Conservation (phyloP, 2,888 invertebrate species). For the Drosophila tanythrix region DNA sequence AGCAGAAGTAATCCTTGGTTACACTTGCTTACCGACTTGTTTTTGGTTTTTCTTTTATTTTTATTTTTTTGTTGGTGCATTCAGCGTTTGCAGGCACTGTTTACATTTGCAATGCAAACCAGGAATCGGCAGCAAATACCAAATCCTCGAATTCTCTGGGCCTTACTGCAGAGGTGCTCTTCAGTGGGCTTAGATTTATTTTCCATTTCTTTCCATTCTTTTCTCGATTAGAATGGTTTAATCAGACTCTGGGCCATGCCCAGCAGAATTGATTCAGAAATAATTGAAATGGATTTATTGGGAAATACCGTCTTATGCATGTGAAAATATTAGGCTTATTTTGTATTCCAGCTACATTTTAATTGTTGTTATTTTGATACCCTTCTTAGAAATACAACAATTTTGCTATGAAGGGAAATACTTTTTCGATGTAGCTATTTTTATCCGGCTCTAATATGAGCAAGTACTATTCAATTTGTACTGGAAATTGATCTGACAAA, state of each 20-base stretch:
- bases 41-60: background rate
- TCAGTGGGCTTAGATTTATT: slow-evolving; percentile 44
- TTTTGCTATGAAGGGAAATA: background rate
- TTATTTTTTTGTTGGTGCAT: slow-evolving; percentile 17
- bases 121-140: slow-evolving; percentile 45
- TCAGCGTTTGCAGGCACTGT: slow-evolving; percentile 35
- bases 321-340: background rate
- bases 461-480: background rate
- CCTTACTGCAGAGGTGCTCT: slow-evolving; percentile 4
- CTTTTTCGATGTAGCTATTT: no score
- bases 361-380: background rate
- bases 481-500: background rate
- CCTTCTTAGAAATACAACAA: background rate
- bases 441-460: background rate
- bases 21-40: slow-evolving; percentile 20
- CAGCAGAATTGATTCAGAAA: background rate
- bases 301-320: background rate
- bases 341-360: background rate
- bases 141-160: slow-evolving; percentile 43
- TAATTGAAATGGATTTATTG: background rate
- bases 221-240: background rate
- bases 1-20: slow-evolving; percentile 26
- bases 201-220: background rate
- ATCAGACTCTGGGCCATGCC: background rate
- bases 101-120: slow-evolving; percentile 65